Base-by-base conservation (phyloP, 2,113 vertebrate genomes). In the Clarias batrachus region DNA sequence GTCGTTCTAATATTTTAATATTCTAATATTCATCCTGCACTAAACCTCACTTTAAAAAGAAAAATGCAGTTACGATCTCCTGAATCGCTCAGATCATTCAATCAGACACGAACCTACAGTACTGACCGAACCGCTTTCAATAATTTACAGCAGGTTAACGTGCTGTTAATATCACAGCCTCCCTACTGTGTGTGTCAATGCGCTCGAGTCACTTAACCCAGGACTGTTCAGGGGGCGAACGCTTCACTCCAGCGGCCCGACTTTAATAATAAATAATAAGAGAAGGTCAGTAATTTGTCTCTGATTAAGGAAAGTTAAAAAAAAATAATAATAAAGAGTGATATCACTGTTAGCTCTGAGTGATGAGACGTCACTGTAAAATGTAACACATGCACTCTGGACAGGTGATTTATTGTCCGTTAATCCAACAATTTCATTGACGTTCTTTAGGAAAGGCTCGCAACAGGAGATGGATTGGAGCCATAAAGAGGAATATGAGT, bases 291-390 rank as follows among this genome's bases (percentile, higher is more conserved):
- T 81, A 14, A 81, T 63, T 41, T 80, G 9, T 80, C 27, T 62
- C 19, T 63, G 59, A 81, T 63, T 81, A 81, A 63, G 63, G 62
- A 63, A 81, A 81, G 57, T 10, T 41, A 2, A 37, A 37, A 25
- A 62, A 21, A 62, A n/a, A n/a, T n/a, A n/a, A 41, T 63, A 62
- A 81, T 81, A 62, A 81, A 62, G 79, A 81, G 13, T n/a, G 33
- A 63, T 81, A 14, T 30, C 11, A 33, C 79, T 63, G 79, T 81
- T 81, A 3, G 60, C 27, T 16, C 59, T 63, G 59, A 81, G 16
- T 63, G 79, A 81, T 81, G 33, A 81, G 30, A 81, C 21, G 14
- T 37, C 79, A 63, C 79, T 62, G 76, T 79, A 79, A 21, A 59
- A 79, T 33, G 30, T 4, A 57, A 79, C 77, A 79, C 76, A 33